Evolutionary conservation across 2,888 invertebrate species (phyloP).

Genomic region (Norana najaformis): DNA sequence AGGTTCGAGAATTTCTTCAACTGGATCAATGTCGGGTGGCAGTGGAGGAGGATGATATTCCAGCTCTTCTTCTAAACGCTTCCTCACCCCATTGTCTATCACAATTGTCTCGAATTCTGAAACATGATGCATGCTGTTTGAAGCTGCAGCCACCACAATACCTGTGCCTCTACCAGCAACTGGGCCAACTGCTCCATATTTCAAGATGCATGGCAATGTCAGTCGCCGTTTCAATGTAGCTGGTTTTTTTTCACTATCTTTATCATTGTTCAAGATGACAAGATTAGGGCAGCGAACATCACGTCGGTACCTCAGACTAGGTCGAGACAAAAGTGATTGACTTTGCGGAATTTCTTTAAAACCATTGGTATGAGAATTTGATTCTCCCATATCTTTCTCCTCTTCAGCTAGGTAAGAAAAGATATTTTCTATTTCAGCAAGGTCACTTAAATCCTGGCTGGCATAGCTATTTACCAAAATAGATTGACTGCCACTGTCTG

Average conservation of each 20-base stretch:
- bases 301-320: slow-evolving; percentile 28
- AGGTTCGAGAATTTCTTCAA: slow-evolving; percentile 22
- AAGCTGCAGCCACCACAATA: neutral
- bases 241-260: neutral
- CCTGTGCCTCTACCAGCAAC: slow-evolving; percentile 17
- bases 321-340: slow-evolving; percentile 25
- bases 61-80: slow-evolving; percentile 14
- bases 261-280: neutral
- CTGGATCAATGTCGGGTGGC: slow-evolving; percentile 26
- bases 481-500: neutral
- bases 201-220: slow-evolving; percentile 35
- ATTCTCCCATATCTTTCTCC: neutral
- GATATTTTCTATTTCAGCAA: slow-evolving; percentile 31
- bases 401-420: slow-evolving; percentile 34
- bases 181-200: slow-evolving; percentile 23
- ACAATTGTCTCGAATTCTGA: neutral
- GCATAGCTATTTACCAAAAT: neutral
- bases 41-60: slow-evolving; percentile 22
- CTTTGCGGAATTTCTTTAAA: neutral
- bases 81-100: slow-evolving; percentile 17
- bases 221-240: slow-evolving; percentile 20
- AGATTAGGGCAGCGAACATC: slow-evolving; percentile 26
- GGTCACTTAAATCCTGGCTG: neutral
- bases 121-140: neutral
- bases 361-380: neutral